A percentile compares a stretch with the other conserved stretches of the same genome.
Evolutionary conservation across 2,888 invertebrate species (phyloP).

Genomic region (Protophormia terraenovae): DNA sequence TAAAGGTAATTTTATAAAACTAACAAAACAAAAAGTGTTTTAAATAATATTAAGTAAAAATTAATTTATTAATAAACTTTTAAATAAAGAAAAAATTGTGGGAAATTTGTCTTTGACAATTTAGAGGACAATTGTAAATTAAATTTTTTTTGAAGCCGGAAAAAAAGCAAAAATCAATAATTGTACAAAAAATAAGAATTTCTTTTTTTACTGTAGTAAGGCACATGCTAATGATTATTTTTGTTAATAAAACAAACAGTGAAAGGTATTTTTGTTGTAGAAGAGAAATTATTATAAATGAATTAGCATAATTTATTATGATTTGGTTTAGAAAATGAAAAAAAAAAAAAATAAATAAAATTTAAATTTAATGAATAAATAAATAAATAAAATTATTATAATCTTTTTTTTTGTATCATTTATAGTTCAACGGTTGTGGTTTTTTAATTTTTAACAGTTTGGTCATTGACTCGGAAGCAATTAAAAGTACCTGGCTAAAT

Average conservation of each 20-base stretch:
- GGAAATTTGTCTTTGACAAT: background rate
- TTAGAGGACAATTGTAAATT: background rate
- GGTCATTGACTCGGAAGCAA: too few species aligned
- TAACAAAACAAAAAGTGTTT: background rate
- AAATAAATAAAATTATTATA: background rate
- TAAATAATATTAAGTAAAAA: background rate
- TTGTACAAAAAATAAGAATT: background rate
- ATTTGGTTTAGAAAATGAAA: too few species aligned
- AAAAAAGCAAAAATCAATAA: constrained; percentile 47
- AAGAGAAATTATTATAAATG: too few species aligned
- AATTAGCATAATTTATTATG: too few species aligned
- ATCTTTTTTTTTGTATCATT: background rate
- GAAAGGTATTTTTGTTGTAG: too few species aligned
- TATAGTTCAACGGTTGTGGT: constrained; percentile 5
- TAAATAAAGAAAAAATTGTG: background rate
- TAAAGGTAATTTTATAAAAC: background rate
- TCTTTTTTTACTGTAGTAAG: background rate
- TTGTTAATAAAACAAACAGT: too few species aligned
- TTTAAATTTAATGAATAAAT: background rate
- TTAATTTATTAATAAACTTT: background rate
- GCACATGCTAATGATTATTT: background rate
- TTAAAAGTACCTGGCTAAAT: constrained; percentile 52
- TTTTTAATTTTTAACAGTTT: too few species aligned
- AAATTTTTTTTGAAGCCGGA: constrained; percentile 15
- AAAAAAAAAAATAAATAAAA: background rate